Percentiles rank a stretch among this genome's conserved stretches.
phyloP scores from a whole-genome alignment of 64 coral and sea anemone species.

The Platygyra sinensis region DNA sequence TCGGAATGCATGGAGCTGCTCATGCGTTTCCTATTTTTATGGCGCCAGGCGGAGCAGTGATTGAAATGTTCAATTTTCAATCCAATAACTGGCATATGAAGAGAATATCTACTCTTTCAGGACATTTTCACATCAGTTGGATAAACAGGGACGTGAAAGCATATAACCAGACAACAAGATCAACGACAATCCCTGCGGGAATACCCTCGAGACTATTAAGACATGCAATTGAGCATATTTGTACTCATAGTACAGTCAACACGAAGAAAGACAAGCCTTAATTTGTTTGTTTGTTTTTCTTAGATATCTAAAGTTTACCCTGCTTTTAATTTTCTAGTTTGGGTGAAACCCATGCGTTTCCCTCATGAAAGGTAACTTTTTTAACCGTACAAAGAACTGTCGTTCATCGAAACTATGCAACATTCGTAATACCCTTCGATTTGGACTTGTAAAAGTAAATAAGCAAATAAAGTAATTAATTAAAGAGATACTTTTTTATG shows the following conservation, averaged over 20 bases:
- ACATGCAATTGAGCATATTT: not conserved
- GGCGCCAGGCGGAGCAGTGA: slow-evolving; percentile 4
- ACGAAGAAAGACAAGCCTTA: too few relatives aligned
- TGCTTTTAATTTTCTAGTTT: too few relatives aligned
- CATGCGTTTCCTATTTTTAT: slow-evolving; percentile 30
- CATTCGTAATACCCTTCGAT: too few relatives aligned
- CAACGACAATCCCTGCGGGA: not conserved
- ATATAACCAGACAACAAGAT: not conserved
- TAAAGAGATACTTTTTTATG: too few relatives aligned
- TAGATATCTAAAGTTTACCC: too few relatives aligned
- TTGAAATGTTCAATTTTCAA: slow-evolving; percentile 26
- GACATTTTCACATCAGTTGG: not conserved
- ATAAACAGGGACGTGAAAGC: not conserved
- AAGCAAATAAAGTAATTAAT: too few relatives aligned
- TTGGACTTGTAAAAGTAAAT: too few relatives aligned
- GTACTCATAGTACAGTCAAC: not conserved
- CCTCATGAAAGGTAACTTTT: too few relatives aligned
- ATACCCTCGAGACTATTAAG: not conserved
- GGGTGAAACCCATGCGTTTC: too few relatives aligned
- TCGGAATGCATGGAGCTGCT: slow-evolving; percentile 29
- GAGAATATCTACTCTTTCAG: not conserved
- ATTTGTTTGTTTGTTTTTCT: too few relatives aligned
- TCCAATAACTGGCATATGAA: slow-evolving; percentile 9
- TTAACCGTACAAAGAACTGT: too few relatives aligned
- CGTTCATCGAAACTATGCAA: too few relatives aligned